Conservation (phyloP, 2,888 invertebrate species). For the Noctua fimbriata region DNA sequence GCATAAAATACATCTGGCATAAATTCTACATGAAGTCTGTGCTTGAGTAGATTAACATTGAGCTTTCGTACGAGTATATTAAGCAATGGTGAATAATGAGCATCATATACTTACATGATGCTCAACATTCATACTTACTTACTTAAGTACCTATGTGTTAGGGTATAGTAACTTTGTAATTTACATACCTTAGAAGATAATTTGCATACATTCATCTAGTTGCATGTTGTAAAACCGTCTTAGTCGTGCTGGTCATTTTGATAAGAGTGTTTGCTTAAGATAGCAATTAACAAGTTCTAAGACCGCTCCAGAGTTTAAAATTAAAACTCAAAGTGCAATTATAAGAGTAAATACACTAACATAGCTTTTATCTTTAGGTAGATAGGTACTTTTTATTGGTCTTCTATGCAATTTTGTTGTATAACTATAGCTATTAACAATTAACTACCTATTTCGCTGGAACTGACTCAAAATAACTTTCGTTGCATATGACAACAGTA, state of each 20-base stretch:
- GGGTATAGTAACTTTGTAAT: neutral
- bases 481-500: neutral
- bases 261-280: constrained; percentile 20
- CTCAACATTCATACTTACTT: no score
- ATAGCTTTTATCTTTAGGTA: neutral
- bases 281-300: neutral
- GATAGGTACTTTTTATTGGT: neutral
- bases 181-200: neutral
- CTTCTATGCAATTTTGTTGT: neutral
- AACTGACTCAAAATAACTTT: neutral
- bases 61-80: neutral
- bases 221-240: constrained; percentile 4
- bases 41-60: neutral
- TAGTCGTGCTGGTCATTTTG: constrained; percentile 15
- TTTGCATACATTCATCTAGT: constrained; percentile 21
- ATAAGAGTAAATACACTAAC: neutral
- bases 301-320: no score
- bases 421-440: neutral
- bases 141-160: neutral
- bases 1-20: neutral
- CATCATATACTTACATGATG: no score
- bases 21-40: neutral
- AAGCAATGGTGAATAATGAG: neutral
- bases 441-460: neutral
- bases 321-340: neutral